Percentiles rank a stretch among this genome's conserved stretches.
These are phyloP conservation scores for Orthosia gracilis DNA, from an alignment of 2,888 invertebrate genomes.

Conservation along the genomic window DNA sequence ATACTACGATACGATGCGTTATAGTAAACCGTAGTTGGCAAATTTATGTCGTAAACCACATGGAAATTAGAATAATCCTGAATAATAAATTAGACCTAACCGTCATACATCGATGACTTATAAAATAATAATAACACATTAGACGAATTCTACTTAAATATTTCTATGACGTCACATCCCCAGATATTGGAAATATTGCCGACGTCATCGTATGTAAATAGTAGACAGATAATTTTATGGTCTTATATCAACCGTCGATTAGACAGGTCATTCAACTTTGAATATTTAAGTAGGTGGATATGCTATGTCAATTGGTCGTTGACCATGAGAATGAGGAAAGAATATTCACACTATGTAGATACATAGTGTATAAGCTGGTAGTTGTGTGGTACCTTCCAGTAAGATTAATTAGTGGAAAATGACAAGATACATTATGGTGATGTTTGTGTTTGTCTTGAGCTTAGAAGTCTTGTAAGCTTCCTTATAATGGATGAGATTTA, in stretches of 20 bases:
- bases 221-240: constrained; percentile 50
- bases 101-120: background rate
- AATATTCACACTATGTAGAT: constrained; percentile 51
- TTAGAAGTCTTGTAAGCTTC: background rate
- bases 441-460: constrained; percentile 18
- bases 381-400: constrained; percentile 25
- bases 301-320: constrained; percentile 69
- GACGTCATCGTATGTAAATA: constrained; percentile 52
- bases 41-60: constrained; percentile 34
- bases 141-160: constrained; percentile 23
- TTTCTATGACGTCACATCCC: constrained; percentile 25
- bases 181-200: constrained; percentile 41
- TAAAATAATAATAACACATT: constrained; percentile 22
- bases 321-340: constrained; percentile 62
- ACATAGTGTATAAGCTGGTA: background rate
- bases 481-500: constrained; percentile 14
- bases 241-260: constrained; percentile 64
- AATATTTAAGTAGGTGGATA: constrained; percentile 68
- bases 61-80: constrained; percentile 34
- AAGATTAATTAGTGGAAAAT: constrained; percentile 18
- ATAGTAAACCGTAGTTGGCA: constrained; percentile 27
- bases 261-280: constrained; percentile 70
- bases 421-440: constrained; percentile 7
- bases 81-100: constrained; percentile 37
- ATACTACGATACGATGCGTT: constrained; percentile 8